These are phyloP conservation scores for Vireo griseus DNA, from an alignment of 2,797 vertebrate genomes.

Conservation along the genomic window DNA sequence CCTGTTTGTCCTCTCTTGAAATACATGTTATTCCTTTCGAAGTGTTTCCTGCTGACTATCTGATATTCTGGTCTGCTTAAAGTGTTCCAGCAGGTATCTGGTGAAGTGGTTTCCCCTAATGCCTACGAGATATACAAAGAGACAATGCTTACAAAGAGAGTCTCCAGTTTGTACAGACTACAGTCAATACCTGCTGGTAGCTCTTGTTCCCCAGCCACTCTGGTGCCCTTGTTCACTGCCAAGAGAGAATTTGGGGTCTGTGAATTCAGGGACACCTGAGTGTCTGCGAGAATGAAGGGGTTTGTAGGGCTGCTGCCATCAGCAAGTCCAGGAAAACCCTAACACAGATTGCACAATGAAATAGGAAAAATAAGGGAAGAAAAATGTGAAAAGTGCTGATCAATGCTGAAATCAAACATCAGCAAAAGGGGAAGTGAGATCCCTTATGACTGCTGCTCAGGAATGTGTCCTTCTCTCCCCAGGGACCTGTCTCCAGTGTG, in stretches of 20 bases:
- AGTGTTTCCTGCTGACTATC: neutral
- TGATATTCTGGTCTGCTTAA: neutral
- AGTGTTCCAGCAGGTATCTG: neutral
- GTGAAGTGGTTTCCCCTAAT: neutral
- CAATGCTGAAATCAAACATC: neutral
- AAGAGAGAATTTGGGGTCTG: neutral
- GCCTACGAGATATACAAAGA: neutral
- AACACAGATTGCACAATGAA: neutral
- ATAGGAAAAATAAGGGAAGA: neutral
- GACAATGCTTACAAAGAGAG: neutral
- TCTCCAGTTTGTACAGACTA: neutral
- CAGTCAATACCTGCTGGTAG: neutral
- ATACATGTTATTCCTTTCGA: neutral
- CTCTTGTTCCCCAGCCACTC: neutral
- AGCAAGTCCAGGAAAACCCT: neutral
- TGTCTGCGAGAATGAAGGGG: rapidly evolving
- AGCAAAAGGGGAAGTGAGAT: neutral
- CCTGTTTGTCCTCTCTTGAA: neutral
- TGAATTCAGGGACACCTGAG: neutral
- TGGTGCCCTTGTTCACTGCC: neutral
- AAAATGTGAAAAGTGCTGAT: neutral
- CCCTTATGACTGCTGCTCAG: neutral
- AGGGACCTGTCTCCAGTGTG: conserved; percentile 33
- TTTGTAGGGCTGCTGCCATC: neutral
- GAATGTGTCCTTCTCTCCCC: neutral